phyloP scores from a whole-genome alignment of 2,888 invertebrate species.

The Xestia c-nigrum region DNA sequence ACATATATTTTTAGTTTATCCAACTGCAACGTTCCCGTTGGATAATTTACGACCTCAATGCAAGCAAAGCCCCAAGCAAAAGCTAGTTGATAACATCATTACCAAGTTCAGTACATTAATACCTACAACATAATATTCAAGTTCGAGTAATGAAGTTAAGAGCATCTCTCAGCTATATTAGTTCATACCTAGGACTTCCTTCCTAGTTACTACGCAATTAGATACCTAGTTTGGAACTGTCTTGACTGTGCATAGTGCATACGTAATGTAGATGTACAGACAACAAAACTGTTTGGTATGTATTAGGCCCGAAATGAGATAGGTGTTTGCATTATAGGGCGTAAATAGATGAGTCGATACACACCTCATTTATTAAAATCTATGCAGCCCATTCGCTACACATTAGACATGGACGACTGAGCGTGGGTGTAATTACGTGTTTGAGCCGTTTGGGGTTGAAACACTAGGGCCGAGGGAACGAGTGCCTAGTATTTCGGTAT shows the following conservation, averaged over 20 bases:
- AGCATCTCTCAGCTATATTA: constrained; percentile 8
- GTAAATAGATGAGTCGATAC: too few relatives aligned
- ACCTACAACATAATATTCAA: not conserved
- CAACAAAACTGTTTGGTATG: not conserved
- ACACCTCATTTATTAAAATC: too few relatives aligned
- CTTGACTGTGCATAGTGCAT: not conserved
- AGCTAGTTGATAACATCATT: not conserved
- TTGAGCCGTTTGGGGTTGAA: too few relatives aligned
- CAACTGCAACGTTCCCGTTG: not conserved
- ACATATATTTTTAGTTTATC: not conserved
- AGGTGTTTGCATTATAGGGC: not conserved
- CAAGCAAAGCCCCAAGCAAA: not conserved
- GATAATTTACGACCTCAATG: not conserved
- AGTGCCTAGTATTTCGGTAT: too few relatives aligned
- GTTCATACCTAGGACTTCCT: not conserved
- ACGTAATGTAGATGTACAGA: not conserved
- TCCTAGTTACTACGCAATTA: not conserved
- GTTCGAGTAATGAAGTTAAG: constrained; percentile 3
- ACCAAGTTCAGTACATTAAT: not conserved
- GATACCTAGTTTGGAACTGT: not conserved
- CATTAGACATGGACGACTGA: too few relatives aligned
- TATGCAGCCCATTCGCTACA: too few relatives aligned
- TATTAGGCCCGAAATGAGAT: not conserved
- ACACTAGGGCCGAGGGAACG: too few relatives aligned
- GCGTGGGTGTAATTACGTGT: too few relatives aligned